phyloP scores from a whole-genome alignment of 1,140 invertebrate genomes.

The Cephus cinctus region DNA sequence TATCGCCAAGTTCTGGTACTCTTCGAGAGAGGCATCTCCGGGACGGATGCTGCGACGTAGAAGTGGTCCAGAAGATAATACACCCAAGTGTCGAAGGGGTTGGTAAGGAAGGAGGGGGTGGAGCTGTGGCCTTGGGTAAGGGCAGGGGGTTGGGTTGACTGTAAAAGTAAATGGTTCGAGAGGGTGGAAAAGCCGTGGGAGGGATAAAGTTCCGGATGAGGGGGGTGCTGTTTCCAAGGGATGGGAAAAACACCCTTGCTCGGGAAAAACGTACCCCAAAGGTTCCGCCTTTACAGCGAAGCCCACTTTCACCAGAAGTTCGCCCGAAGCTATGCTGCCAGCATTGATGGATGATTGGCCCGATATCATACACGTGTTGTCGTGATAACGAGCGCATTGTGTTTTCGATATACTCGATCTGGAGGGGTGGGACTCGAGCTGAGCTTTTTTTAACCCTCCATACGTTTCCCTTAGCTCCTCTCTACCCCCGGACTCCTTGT shows the following conservation, averaged over 20 bases:
- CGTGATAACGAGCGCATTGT: slow-evolving; percentile 3
- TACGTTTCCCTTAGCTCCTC: no score
- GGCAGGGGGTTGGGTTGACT: neutral
- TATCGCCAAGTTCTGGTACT: no score
- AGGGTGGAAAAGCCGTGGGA: slow-evolving; percentile 21
- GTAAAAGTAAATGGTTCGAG: slow-evolving; percentile 15
- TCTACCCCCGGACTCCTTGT: neutral
- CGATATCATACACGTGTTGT: slow-evolving; percentile 14
- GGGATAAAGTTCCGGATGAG: slow-evolving; percentile 25
- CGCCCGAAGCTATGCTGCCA: slow-evolving; percentile 6
- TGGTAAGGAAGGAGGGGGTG: neutral
- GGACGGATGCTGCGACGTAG: no score
- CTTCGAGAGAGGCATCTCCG: no score
- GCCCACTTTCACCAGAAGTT: slow-evolving; percentile 20
- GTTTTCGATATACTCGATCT: no score
- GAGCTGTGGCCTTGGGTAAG: neutral
- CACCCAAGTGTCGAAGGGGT: slow-evolving; percentile 7
- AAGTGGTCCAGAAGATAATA: no score
- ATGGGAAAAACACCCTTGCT: neutral
- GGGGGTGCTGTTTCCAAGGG: neutral
- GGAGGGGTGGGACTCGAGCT: no score
- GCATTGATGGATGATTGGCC: slow-evolving; percentile 14
- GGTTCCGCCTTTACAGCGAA: slow-evolving; percentile 24
- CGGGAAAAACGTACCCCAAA: no score
- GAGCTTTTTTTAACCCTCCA: no score